A percentile compares a stretch with the other conserved stretches of the same genome.
These are phyloP conservation scores for Proctacanthus coquilletti DNA, from an alignment of 1,140 invertebrate species.

Conservation along the genomic window DNA sequence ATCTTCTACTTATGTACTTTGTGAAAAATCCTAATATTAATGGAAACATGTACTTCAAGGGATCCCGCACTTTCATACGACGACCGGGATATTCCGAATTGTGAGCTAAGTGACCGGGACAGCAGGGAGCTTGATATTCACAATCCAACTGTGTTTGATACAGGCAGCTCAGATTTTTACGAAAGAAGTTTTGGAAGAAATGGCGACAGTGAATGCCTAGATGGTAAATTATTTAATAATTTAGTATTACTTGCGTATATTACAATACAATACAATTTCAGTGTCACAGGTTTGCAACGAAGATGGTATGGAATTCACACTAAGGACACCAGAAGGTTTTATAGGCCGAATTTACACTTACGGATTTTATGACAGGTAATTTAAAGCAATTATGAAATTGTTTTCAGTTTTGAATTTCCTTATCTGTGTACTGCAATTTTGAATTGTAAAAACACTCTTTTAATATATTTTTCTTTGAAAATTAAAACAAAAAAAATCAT, in stretches of 20 bases:
- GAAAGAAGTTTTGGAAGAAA: slow-evolving; percentile 57
- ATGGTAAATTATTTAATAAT: slow-evolving; percentile 41
- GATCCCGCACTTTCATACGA: slow-evolving; percentile 42
- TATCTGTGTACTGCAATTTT: too few species aligned
- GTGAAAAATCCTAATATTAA: too few species aligned
- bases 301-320: slow-evolving; percentile 85
- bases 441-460: too few species aligned
- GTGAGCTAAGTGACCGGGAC: slow-evolving; percentile 75
- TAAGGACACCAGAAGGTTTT: slow-evolving; percentile 75
- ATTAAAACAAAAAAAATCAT: too few species aligned
- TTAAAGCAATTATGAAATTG: too few species aligned
- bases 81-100: slow-evolving; percentile 60
- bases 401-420: too few species aligned
- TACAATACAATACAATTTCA: slow-evolving; percentile 27
- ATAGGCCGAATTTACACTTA: slow-evolving; percentile 81
- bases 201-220: slow-evolving; percentile 60
- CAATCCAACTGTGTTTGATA: slow-evolving; percentile 72
- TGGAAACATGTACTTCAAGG: too few species aligned
- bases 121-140: slow-evolving; percentile 67
- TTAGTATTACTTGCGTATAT: slow-evolving; percentile 3
- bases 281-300: slow-evolving; percentile 83
- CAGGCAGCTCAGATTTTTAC: slow-evolving; percentile 75
- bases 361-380: slow-evolving; percentile 61
- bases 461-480: too few species aligned
- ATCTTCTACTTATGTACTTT: too few species aligned